phyloP scores from a whole-genome alignment of 2,888 invertebrate species.

The Sarcophaga variegata region DNA sequence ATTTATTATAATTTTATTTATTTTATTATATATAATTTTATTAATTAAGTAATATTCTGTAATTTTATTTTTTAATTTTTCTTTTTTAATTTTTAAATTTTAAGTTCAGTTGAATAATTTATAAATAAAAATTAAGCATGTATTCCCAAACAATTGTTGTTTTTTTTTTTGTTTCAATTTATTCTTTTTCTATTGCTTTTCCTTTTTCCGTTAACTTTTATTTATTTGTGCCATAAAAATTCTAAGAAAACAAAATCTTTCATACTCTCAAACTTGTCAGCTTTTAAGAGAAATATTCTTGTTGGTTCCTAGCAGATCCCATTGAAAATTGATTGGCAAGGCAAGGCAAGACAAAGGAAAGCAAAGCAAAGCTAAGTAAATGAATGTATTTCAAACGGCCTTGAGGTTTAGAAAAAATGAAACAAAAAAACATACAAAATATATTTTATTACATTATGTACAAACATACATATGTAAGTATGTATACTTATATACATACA shows the following conservation, averaged over 20 bases:
- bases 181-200: neutral
- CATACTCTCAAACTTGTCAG: too few species aligned
- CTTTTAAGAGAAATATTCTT: too few species aligned
- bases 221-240: neutral
- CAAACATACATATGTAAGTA: neutral
- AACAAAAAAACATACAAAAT: conserved; percentile 26
- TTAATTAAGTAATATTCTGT: too few species aligned
- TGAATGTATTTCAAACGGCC: neutral
- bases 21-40: too few species aligned
- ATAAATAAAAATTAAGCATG: too few species aligned
- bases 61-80: too few species aligned
- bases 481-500: neutral
- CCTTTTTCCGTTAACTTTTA: neutral
- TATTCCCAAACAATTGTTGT: neutral
- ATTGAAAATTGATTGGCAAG: neutral
- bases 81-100: too few species aligned
- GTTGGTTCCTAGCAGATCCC: too few species aligned
- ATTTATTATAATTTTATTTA: too few species aligned
- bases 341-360: too few species aligned
- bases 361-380: neutral
- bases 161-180: neutral
- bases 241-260: conserved; percentile 3
- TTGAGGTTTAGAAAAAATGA: conserved; percentile 38
- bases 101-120: too few species aligned
- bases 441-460: conserved; percentile 4